Base-by-base conservation (phyloP, 2,888 invertebrate genomes). In the Fragum fragum region DNA sequence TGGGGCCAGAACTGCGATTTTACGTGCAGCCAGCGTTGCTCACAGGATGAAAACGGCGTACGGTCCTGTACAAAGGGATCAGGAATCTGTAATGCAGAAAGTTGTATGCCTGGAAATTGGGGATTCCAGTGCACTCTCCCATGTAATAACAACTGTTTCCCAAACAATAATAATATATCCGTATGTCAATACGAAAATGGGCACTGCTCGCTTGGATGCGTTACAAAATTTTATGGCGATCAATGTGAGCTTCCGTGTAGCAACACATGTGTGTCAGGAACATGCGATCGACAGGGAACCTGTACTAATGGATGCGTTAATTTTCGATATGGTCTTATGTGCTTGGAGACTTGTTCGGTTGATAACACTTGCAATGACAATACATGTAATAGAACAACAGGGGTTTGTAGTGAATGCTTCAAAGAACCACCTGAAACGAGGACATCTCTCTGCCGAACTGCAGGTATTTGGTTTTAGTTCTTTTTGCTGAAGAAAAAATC, bases 291-390 rank as follows among this genome's bases (percentile, higher is more conserved):
- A 11, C 39, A 72, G 21, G 78, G 81, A 1, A 53, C 39, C 9
- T 84, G 84, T 39, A 29, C 69, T 1, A 9, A 9, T 0, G 79
- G 76, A 1, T 84, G 84, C 42, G 57, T 78, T 1, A 16, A 29
- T 5, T 71, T 72, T 26, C 21, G 47, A 1, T 84, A 74, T 59
- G 81, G 76, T 18, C 42, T 42, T 0, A 77, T 69, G 68, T 84
- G 84, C 28, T 39, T 61, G 16, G 7, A 32, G 1, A 23, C 23
- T 6, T 84, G 84, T 39, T 28, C 63, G 1, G 16, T n/a, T n/a
- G 47, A 26, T 6, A 42, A 73, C 0, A 84, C 84, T 21, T 85
- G 85, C 32, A 85, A 81, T 32, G 72, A 85, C 28, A 39, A 68
- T 14, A 63, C 71, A 21, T 85, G 85, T 63, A 76, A 76, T 26